A percentile compares a stretch with the other conserved stretches of the same genome.
phyloP scores from a whole-genome alignment of 2,888 invertebrate species.

The Frankliniella fusca region DNA sequence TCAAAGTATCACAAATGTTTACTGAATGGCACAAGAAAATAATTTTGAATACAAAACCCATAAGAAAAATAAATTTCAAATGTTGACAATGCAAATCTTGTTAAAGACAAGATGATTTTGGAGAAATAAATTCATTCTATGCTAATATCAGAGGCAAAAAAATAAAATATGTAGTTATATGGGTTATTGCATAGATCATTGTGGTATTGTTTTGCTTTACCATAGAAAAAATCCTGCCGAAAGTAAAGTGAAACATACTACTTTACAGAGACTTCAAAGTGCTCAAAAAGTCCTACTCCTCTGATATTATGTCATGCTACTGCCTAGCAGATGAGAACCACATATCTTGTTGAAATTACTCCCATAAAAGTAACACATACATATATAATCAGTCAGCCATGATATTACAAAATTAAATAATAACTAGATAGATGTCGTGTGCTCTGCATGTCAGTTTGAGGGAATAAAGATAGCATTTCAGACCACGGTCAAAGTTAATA shows the following conservation, averaged over 20 bases:
- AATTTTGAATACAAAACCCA: background rate
- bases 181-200: background rate
- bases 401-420: too few species aligned
- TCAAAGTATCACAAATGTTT: background rate
- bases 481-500: too few species aligned
- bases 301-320: too few species aligned
- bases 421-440: too few species aligned
- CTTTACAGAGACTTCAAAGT: too few species aligned
- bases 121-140: background rate
- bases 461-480: too few species aligned
- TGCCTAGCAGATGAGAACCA: too few species aligned
- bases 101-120: background rate
- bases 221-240: background rate
- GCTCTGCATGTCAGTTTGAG: too few species aligned
- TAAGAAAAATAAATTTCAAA: background rate
- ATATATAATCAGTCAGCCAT: too few species aligned
- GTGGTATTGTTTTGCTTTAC: background rate
- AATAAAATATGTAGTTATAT: background rate
- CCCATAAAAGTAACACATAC: too few species aligned
- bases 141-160: background rate
- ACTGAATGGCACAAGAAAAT: background rate
- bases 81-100: background rate
- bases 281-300: too few species aligned
- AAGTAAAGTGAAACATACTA: background rate
- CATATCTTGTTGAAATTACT: too few species aligned